phyloP scores from a whole-genome alignment of 2,113 vertebrate genomes.

The Rynchops niger region DNA sequence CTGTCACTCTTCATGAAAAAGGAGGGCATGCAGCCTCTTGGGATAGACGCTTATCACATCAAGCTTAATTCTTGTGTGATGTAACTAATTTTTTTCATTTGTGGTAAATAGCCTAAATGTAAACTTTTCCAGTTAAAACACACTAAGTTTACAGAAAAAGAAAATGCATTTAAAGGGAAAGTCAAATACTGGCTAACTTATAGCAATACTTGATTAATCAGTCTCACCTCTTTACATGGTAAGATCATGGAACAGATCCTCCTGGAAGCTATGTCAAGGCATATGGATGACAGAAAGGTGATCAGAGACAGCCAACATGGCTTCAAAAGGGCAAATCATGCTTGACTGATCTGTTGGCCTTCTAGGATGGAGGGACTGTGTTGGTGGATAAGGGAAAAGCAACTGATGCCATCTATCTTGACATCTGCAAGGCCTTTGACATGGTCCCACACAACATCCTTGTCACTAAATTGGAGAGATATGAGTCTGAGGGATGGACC shows the following conservation, averaged over 20 bases:
- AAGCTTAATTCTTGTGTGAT: background rate
- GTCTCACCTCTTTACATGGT: background rate
- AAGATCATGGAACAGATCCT: background rate
- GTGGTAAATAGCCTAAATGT: rapidly evolving
- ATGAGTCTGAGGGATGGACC: background rate
- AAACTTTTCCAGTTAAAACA: background rate
- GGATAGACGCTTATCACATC: background rate
- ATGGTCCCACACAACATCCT: background rate
- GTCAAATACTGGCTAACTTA: background rate
- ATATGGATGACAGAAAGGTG: background rate
- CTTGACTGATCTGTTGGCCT: background rate
- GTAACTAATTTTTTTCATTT: background rate
- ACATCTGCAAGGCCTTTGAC: background rate
- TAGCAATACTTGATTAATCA: background rate
- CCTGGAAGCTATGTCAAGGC: background rate
- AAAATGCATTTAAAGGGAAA: background rate
- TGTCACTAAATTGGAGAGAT: background rate
- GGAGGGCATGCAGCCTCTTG: background rate
- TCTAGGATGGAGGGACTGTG: background rate
- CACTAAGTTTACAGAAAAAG: background rate
- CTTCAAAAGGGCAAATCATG: background rate
- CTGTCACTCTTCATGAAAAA: background rate
- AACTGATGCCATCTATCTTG: background rate
- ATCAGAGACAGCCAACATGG: background rate
- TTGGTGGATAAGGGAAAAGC: background rate